phyloP scores from a whole-genome alignment of 2,113 vertebrate genomes.

The Nanorana parkeri region DNA sequence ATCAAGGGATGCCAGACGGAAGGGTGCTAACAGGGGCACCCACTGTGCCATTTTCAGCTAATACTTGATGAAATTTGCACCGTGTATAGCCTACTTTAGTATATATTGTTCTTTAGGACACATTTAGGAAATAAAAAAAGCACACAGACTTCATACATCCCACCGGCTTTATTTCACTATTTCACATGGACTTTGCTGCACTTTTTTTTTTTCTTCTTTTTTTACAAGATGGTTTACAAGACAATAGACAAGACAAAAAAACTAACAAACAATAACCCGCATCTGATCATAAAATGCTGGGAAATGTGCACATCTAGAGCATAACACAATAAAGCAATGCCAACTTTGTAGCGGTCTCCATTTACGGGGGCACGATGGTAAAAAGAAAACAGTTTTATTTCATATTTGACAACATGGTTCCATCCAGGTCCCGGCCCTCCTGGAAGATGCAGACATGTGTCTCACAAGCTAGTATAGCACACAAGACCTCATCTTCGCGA shows the following conservation, averaged over 20 bases:
- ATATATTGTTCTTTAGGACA: background rate
- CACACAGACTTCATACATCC: background rate
- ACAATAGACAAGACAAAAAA: slow-evolving; percentile 18
- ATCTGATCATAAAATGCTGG: background rate
- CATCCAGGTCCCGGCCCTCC: too few relatives aligned
- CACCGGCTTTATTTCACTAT: slow-evolving; percentile 43
- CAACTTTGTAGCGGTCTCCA: too few relatives aligned
- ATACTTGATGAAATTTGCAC: too few relatives aligned
- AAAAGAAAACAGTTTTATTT: too few relatives aligned
- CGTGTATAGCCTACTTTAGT: too few relatives aligned
- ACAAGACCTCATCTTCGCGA: background rate
- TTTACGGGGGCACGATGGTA: too few relatives aligned
- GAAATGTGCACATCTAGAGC: slow-evolving; percentile 14
- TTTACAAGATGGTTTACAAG: slow-evolving; percentile 28
- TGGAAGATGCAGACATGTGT: too few relatives aligned
- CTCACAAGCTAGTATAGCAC: background rate
- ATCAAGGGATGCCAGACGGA: too few relatives aligned
- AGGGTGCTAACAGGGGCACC: too few relatives aligned
- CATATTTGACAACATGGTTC: too few relatives aligned
- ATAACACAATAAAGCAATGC: background rate
- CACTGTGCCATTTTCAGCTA: too few relatives aligned
- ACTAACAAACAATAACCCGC: background rate
- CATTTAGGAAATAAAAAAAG: background rate
- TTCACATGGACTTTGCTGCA: slow-evolving; percentile 28
- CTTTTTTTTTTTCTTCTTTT: background rate